Evolutionary conservation across 2,797 vertebrate species (phyloP).

Genomic region (Sebastiscus tertius): DNA sequence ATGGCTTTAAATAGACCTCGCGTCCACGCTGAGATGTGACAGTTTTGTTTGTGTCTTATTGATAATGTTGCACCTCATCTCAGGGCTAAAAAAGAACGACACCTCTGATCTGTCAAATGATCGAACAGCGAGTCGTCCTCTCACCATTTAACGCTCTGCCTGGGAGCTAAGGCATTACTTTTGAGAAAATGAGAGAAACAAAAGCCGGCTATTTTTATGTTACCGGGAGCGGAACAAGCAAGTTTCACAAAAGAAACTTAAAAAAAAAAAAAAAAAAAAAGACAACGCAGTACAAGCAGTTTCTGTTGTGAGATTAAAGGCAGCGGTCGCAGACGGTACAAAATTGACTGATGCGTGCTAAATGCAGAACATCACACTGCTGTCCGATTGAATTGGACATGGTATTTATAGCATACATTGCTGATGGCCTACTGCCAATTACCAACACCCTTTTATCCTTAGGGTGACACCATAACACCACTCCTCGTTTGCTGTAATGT

Average conservation of each 20-base stretch:
- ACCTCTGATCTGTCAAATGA: conserved; percentile 37
- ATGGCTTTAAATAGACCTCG: conserved; percentile 18
- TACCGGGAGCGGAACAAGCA: conserved; percentile 25
- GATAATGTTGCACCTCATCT: conserved; percentile 26
- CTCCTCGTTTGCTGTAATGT: neutral
- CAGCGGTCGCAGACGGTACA: conserved; percentile 1
- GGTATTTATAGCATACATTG: conserved; percentile 4
- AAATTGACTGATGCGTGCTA: conserved; percentile 33
- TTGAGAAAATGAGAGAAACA: conserved; percentile 26
- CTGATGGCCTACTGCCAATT: conserved; percentile 21
- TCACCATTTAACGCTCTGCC: conserved; percentile 23
- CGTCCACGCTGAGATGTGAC: conserved; percentile 11
- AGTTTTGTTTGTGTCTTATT: conserved; percentile 21
- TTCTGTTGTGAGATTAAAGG: conserved; percentile 41
- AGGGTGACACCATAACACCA: neutral
- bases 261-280: neutral
- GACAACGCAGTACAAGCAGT: conserved; percentile 1
- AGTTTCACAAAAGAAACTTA: conserved; percentile 24
- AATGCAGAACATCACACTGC: conserved; percentile 36
- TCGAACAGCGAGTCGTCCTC: conserved; percentile 20
- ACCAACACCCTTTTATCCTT: conserved; percentile 2
- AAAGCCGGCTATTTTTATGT: conserved; percentile 37
- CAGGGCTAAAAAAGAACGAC: conserved; percentile 9
- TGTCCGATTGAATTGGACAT: neutral
- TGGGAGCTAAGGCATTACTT: conserved; percentile 35